Base-by-base conservation (phyloP, 2,797 vertebrate species). In the Decapterus maruadsi region DNA sequence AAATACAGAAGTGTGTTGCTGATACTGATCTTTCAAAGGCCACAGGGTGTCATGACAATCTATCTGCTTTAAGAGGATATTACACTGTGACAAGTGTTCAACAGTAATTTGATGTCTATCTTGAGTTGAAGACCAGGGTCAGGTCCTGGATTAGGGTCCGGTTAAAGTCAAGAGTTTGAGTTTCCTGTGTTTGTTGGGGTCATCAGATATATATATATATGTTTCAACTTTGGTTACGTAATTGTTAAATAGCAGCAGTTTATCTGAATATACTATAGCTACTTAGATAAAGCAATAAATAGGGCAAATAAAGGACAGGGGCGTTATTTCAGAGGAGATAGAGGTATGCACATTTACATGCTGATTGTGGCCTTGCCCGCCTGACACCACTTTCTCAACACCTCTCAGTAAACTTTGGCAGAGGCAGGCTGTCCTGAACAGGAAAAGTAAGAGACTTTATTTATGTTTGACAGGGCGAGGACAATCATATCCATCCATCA, bases 401-500 rank as follows among this genome's bases (percentile, higher is more conserved):
- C 51, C 40, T 79, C 63, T 64, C 43, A 50, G 53, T 81, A 71
- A 84, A 81, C 80, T 55, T 45, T 50, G 34, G 63, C 20, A 8
- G 53, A 75, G 82, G 80, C 76, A 69, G 73, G 45, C 34, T 70
- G 67, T 78, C 56, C 61, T 65, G 29, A 68, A 73, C 40, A 64
- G 67, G 16, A 72, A 78, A 78, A 81, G 29, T 53, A 72, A 78
- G 72, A 64, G 64, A 31, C 20, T 0, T 48, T 78, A 86, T 91
- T 85, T 73, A 89, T 90, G 78, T 75, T 79, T 72, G 65, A 59
- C 70, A 75, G 68, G 16, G 61, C 43, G 20, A 26, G 61, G 31
- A 42, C 67, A 71, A 64, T 85, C 73, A 74, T 42, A 81, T 69
- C 63, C 74, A 87, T 91, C 84, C 84, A 87, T 90, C 87, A 92